These are phyloP conservation scores for Oophaga pumilio DNA, from an alignment of 2,113 vertebrate species.

Conservation along the genomic window DNA sequence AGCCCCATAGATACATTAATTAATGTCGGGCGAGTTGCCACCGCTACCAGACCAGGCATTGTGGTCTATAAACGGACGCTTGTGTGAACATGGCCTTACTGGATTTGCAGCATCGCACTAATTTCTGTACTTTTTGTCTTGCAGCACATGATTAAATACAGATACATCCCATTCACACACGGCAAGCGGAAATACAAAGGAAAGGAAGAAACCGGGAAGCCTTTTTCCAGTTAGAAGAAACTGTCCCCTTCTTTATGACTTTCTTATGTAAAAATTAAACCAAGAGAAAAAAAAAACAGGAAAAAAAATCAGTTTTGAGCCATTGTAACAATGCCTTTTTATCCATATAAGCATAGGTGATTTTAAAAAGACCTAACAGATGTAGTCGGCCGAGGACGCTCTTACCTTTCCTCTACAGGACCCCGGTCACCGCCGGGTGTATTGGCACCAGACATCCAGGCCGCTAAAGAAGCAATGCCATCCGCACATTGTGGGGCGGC, in stretches of 20 bases:
- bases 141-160: slow-evolving; percentile 99
- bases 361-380: slow-evolving; percentile 22
- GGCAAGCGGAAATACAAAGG: slow-evolving; percentile 99
- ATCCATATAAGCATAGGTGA: slow-evolving; percentile 66
- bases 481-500: background rate
- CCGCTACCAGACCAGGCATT: too few species aligned
- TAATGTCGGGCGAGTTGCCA: too few species aligned
- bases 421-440: background rate
- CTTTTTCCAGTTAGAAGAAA: slow-evolving; percentile 93
- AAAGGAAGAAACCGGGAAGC: slow-evolving; percentile 93
- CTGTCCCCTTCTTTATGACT: slow-evolving; percentile 65
- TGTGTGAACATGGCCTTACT: too few species aligned
- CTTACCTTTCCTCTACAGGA: background rate
- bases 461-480: background rate
- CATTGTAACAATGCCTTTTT: slow-evolving; percentile 78
- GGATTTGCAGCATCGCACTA: background rate
- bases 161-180: slow-evolving; percentile 98
- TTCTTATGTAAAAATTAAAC: slow-evolving; percentile 67
- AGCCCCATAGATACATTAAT: too few species aligned
- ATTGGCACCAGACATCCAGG: background rate
- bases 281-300: slow-evolving; percentile 53
- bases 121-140: slow-evolving; percentile 54
- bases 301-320: slow-evolving; percentile 78
- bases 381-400: slow-evolving; percentile 17
- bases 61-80: too few species aligned